These are phyloP conservation scores for Esox masquinongy DNA, from an alignment of 2,797 vertebrate genomes.

Conservation along the genomic window DNA sequence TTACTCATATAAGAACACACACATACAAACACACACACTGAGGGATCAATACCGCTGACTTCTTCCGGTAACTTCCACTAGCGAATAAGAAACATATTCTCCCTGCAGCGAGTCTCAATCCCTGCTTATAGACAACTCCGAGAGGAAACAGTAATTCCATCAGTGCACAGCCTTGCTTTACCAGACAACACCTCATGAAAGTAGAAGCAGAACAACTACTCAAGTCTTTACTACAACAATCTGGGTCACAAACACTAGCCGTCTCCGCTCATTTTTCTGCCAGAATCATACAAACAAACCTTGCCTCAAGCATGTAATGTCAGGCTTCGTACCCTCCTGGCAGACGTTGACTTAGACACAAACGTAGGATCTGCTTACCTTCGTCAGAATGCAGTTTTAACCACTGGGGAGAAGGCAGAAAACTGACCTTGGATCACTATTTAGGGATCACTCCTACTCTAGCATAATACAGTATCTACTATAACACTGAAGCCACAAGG, in stretches of 20 bases:
- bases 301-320: not conserved
- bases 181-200: conserved; percentile 41
- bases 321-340: not conserved
- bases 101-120: conserved; percentile 42
- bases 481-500: not conserved
- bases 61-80: conserved; percentile 29
- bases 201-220: conserved; percentile 41
- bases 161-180: conserved; percentile 52
- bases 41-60: conserved; percentile 32
- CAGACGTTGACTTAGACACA: not conserved
- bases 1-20: conserved; percentile 11
- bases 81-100: conserved; percentile 36
- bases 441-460: not conserved
- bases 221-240: conserved; percentile 33
- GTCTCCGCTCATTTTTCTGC: not conserved
- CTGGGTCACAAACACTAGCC: not conserved
- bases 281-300: conserved; percentile 2
- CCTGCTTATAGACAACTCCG: conserved; percentile 51
- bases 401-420: not conserved
- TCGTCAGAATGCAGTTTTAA: not conserved
- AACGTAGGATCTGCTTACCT: not conserved
- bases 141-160: conserved; percentile 53
- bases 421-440: not conserved
- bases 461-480: not conserved
- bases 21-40: conserved; percentile 2